phyloP scores from a whole-genome alignment of 2,888 invertebrate species.

The Trichogramma evanescens region DNA sequence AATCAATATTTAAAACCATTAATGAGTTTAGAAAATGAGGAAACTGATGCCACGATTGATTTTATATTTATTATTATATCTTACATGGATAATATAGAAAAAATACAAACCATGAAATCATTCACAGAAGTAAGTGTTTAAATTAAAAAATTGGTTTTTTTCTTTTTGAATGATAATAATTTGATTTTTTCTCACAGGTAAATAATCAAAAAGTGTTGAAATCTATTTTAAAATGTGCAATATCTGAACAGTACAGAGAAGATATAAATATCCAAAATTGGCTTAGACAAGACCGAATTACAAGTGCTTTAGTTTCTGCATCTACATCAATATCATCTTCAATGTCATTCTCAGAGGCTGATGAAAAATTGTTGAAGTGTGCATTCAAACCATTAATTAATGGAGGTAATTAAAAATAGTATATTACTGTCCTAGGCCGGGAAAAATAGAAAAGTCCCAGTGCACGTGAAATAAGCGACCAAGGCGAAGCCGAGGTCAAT shows the following conservation, averaged over 20 bases:
- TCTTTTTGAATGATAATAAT: not conserved
- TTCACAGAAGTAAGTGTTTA: conserved; percentile 52
- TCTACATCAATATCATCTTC: conserved; percentile 31
- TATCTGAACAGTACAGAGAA: conserved; percentile 48
- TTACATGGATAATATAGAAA: conserved; percentile 52
- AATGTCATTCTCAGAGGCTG: conserved; percentile 23
- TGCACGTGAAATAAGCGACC: too few relatives aligned
- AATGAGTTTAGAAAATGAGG: conserved; percentile 51
- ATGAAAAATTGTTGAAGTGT: conserved; percentile 31
- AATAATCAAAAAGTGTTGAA: conserved; percentile 28
- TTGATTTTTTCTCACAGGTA: conserved; percentile 14
- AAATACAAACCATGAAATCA: conserved; percentile 52
- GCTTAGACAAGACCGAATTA: conserved; percentile 46
- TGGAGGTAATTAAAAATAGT: conserved; percentile 46
- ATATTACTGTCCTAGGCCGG: too few relatives aligned
- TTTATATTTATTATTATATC: conserved; percentile 58
- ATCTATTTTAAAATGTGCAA: conserved; percentile 33
- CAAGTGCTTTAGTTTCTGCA: conserved; percentile 45
- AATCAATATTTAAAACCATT: conserved; percentile 47
- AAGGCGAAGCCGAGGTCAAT: too few relatives aligned
- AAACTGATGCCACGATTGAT: conserved; percentile 54
- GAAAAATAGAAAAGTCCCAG: too few relatives aligned
- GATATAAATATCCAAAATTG: conserved; percentile 47
- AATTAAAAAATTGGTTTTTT: not conserved
- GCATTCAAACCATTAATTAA: conserved; percentile 36